Base-by-base conservation (phyloP, 2,797 vertebrate genomes). In the Anguilla obscura region DNA sequence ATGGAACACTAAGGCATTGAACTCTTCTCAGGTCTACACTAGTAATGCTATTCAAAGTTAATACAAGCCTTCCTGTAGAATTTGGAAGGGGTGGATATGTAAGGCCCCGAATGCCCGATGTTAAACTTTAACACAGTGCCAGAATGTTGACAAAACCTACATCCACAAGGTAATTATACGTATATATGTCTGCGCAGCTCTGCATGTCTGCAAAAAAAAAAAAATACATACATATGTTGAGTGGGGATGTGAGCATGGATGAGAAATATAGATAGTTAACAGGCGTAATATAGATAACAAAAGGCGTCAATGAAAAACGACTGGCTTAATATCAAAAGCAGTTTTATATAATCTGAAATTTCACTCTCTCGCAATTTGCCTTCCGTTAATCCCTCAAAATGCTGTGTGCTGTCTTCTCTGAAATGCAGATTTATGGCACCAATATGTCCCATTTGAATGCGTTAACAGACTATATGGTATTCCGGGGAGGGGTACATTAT, bases 401-500 rank as follows among this genome's bases (percentile, higher is more conserved):
- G 92, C 93, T 95, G 92, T 90, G 92, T 90, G 90, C 91, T 91
- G 93, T 94, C 93, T 92, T 87, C 92, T 95, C 94, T 94, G 90
- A 95, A 95, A 95, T 93, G 92, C 93, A 94, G 94, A 96, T 96
- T 96, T 96, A 97, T 95, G 95, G 93, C 92, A 93, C 94, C 94
- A 96, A 96, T 96, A 95, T 96, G 95, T 93, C 96, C 91, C 94
- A 94, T 95, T 93, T 94, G 40, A 93, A 93, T 94, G 94, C 94
- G 95, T 96, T 96, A 96, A 95, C 94, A 94, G 94, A 91, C 94
- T 91, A 94, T 94, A 93, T 93, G 93, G 93, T 93, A 92, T 93
- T 93, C 94, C 92, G 92, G 93, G 92, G 40, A 94, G 93, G 92
- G 92, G 91, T 91, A 92, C 91, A 93, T 94, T 95, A 93, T 93